A percentile compares a stretch with the other conserved stretches of the same genome.
These are phyloP conservation scores for Pyrocephalus nanus DNA, from an alignment of 2,797 vertebrate species.

Conservation along the genomic window DNA sequence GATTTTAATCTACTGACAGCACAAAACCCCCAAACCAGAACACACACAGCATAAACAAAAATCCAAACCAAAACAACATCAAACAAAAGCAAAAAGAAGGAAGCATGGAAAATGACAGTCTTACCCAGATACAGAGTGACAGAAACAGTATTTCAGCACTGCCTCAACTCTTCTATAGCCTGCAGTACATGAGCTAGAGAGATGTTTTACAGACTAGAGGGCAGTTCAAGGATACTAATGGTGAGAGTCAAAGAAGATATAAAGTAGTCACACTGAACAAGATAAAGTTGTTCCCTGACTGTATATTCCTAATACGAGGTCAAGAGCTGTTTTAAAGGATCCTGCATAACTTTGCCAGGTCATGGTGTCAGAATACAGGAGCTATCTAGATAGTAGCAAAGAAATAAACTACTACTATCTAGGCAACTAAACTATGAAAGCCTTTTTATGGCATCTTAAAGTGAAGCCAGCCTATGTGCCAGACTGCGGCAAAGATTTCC, in stretches of 20 bases:
- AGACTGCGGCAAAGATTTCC: not conserved
- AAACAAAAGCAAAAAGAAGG: not conserved
- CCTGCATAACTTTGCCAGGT: not conserved
- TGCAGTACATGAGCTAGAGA: not conserved
- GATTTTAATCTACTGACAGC: not conserved
- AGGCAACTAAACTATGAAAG: not conserved
- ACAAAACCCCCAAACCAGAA: not conserved
- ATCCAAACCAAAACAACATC: not conserved
- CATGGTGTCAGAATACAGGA: not conserved
- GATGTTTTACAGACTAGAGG: not conserved
- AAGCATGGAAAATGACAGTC: not conserved
- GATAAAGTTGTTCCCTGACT: not conserved
- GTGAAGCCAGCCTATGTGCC: not conserved
- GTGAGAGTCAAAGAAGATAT: not conserved
- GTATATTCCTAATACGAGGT: not conserved
- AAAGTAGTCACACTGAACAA: not conserved
- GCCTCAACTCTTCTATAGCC: not conserved
- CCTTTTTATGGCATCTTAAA: not conserved
- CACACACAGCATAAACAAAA: not conserved
- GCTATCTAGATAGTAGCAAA: not conserved
- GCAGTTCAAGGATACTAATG: not conserved
- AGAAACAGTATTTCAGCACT: not conserved
- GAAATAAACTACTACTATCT: not conserved
- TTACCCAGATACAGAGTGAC: not conserved
- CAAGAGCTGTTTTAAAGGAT: not conserved